Conservation (phyloP, 2,888 invertebrate genomes). For the Agrotis exclamationis region DNA sequence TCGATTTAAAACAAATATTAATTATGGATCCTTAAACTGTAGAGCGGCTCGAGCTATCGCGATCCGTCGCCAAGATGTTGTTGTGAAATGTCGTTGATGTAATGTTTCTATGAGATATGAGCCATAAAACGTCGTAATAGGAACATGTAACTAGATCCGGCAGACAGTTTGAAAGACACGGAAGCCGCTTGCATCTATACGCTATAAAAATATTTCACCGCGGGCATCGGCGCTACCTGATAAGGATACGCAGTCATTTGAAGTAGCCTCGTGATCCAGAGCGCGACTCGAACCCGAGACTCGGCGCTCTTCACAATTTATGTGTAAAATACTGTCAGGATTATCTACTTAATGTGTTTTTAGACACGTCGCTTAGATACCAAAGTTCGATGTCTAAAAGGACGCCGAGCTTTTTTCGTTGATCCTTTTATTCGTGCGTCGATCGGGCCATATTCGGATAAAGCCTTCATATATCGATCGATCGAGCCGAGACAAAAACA, state of each 20-base stretch:
- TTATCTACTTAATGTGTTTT: slow-evolving; percentile 78
- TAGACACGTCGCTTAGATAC: slow-evolving; percentile 82
- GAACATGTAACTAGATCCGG: slow-evolving; percentile 84
- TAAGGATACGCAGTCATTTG: slow-evolving; percentile 88
- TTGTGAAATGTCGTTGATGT: slow-evolving; percentile 75
- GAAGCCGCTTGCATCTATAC: slow-evolving; percentile 84
- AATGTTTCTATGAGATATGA: slow-evolving; percentile 70
- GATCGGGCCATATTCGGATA: slow-evolving; percentile 69
- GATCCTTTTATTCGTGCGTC: slow-evolving; percentile 66
- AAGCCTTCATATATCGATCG: slow-evolving; percentile 67
- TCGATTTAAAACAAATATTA: slow-evolving; percentile 74
- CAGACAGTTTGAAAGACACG: slow-evolving; percentile 75
- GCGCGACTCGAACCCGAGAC: slow-evolving; percentile 63
- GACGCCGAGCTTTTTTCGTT: slow-evolving; percentile 69
- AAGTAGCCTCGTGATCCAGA: slow-evolving; percentile 82
- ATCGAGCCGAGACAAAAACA: slow-evolving; percentile 71
- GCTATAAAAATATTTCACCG: slow-evolving; percentile 88
- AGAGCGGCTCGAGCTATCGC: slow-evolving; percentile 44
- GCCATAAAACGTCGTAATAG: slow-evolving; percentile 77
- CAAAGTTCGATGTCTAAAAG: slow-evolving; percentile 66
- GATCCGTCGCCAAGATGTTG: slow-evolving; percentile 63
- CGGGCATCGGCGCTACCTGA: slow-evolving; percentile 86
- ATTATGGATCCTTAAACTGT: slow-evolving; percentile 69
- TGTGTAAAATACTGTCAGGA: slow-evolving; percentile 78
- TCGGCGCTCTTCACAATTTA: slow-evolving; percentile 78